Evolutionary conservation across 2,888 invertebrate species (phyloP), one percentile per base, ranked within the genome.

Genomic region (Habrosyne pyritoides): DNA sequence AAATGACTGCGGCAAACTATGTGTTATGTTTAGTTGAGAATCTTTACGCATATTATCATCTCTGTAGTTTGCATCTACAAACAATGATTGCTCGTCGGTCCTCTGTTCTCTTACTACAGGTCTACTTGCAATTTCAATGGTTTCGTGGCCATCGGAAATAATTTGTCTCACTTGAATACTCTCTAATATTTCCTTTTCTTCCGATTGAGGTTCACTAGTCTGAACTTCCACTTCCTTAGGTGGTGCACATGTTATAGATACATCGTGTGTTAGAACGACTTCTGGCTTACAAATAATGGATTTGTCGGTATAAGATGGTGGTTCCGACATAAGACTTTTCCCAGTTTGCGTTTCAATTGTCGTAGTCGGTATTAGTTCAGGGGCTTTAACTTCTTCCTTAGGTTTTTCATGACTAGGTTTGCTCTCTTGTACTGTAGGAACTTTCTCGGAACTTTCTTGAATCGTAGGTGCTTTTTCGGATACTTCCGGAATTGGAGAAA

Each of bases 41-140:
- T 94, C 93, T 75, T 94, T 93, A 18, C 87, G 84, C 7, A 90
- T 73, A 33, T 92, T 86, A 53, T 88, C 87, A 54, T 94, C 93
- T 79, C 91, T 94, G 69, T 96, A 97, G 70, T 95, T 95, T 67
- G 96, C 96, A 78, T 96, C 95, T 8, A 97, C 94, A 28, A 95
- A 84, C 33, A 96, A 90, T 58, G 95, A 94, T 57, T 95, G 94
- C 1, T 95, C 94, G 22, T 94, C 88, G 12, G 90, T 78, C 54
- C 81, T 79, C 52, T 81, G 89, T 54, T 93, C 87, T 67, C 93
- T 86, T 26, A 88, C 74, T 54, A 94, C 87, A 4, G 95, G 94
- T 65, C 93, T 93, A 55, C 95, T 95, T 12, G 95, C 94, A 59
- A 96, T 95, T 87, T 95, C 94, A 65, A 96, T 95, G 0, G 95